Conservation (phyloP, 2,888 invertebrate genomes). For the Entomobrya proxima region DNA sequence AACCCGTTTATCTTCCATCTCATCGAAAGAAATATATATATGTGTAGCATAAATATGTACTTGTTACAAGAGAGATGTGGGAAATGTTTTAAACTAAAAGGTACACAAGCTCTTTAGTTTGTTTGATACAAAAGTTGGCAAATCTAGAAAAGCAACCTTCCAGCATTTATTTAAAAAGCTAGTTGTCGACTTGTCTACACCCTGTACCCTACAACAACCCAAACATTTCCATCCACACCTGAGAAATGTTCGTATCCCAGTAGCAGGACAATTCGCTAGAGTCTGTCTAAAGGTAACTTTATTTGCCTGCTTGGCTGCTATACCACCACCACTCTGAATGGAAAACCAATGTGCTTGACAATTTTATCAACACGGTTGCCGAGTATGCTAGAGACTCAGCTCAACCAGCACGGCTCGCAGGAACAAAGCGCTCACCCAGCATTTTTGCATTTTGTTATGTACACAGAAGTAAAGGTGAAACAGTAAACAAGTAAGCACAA, state of each 20-base stretch:
- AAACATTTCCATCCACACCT: neutral
- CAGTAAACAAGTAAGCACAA: slow-evolving; percentile 44
- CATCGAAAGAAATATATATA: neutral
- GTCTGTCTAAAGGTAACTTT: neutral
- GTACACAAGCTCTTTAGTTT: neutral
- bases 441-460: slow-evolving; percentile 17
- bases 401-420: neutral
- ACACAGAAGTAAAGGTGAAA: slow-evolving; percentile 28
- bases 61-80: too few relatives aligned
- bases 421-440: neutral
- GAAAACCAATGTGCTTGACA: slow-evolving; percentile 6
- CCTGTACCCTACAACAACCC: neutral
- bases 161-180: neutral
- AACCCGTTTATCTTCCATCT: neutral
- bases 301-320: neutral
- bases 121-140: neutral
- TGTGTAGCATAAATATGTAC: neutral
- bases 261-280: neutral
- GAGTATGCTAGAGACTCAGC: neutral
- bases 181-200: neutral
- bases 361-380: slow-evolving; percentile 5
- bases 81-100: too few relatives aligned
- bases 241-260: neutral
- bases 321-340: neutral
- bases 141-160: neutral